Percentiles rank a stretch among this genome's conserved stretches.
These are phyloP conservation scores for Hippolais icterina DNA, from an alignment of 2,113 vertebrate genomes.

Conservation along the genomic window DNA sequence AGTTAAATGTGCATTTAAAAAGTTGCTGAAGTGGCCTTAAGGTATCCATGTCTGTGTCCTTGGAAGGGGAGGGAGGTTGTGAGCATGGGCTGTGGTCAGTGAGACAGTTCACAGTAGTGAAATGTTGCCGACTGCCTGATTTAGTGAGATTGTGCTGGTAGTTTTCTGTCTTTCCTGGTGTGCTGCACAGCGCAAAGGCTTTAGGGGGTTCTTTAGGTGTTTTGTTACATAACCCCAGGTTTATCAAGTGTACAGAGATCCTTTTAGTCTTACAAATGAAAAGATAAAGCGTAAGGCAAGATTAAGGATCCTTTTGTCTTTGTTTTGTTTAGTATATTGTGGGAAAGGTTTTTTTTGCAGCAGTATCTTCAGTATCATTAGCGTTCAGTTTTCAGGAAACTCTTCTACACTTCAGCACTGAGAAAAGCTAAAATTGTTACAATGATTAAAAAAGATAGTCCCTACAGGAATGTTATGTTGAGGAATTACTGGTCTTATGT, in stretches of 20 bases:
- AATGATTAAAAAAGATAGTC: not conserved
- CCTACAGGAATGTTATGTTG: not conserved
- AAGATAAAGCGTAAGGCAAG: not conserved
- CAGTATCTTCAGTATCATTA: not conserved
- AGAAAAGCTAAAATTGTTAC: not conserved
- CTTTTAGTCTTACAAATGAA: not conserved
- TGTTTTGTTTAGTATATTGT: not conserved
- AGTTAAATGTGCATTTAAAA: not conserved
- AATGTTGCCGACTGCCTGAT: not conserved
- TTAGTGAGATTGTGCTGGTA: not conserved
- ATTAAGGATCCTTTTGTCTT: not conserved
- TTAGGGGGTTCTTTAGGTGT: not conserved
- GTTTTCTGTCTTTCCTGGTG: not conserved
- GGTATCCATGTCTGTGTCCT: fast-evolving
- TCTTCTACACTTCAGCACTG: not conserved
- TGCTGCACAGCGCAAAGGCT: not conserved
- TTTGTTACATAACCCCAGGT: not conserved
- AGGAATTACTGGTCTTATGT: not conserved
- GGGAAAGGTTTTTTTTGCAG: not conserved
- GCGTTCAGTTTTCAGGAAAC: not conserved
- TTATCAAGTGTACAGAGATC: not conserved
- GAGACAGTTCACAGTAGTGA: not conserved
- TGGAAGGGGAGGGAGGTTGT: not conserved
- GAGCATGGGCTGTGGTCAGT: not conserved
- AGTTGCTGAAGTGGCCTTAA: not conserved